Percentiles rank a stretch among this genome's conserved stretches.
These are phyloP conservation scores for Elegia similella DNA, from an alignment of 2,888 invertebrate species.

Conservation along the genomic window DNA sequence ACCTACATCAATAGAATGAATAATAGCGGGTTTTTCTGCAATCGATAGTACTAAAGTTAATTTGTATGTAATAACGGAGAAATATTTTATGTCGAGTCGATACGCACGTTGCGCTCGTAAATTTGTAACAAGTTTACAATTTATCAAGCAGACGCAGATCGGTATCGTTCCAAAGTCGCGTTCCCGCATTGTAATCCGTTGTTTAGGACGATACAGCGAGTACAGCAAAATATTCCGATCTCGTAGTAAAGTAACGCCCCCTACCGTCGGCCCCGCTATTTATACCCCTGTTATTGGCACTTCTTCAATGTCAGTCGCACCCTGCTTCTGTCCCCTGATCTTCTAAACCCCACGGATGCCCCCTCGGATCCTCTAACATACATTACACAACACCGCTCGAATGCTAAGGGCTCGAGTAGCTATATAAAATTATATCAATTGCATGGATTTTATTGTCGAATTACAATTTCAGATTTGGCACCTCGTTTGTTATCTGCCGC, in stretches of 20 bases:
- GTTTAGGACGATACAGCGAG: slow-evolving; percentile 60
- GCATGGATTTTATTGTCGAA: slow-evolving; percentile 69
- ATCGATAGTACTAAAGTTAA: slow-evolving; percentile 1
- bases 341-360: slow-evolving; percentile 58
- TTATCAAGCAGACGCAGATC: slow-evolving; percentile 64
- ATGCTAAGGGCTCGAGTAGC: slow-evolving; percentile 59
- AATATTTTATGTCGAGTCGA: slow-evolving; percentile 9
- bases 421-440: slow-evolving; percentile 78
- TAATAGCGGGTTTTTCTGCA: neutral
- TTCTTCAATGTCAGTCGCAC: slow-evolving; percentile 83
- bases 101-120: slow-evolving; percentile 49
- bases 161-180: slow-evolving; percentile 57
- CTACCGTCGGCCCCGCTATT: slow-evolving; percentile 73
- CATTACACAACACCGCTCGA: slow-evolving; percentile 74
- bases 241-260: slow-evolving; percentile 79
- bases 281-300: slow-evolving; percentile 82
- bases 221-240: slow-evolving; percentile 78
- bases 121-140: slow-evolving; percentile 59
- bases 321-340: slow-evolving; percentile 70
- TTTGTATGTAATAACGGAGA: neutral
- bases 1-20: neutral
- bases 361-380: slow-evolving; percentile 61
- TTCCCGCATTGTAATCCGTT: slow-evolving; percentile 78
- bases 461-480: slow-evolving; percentile 69
- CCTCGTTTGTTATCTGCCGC: slow-evolving; percentile 42